Percentiles rank a stretch among this genome's conserved stretches.
These are phyloP conservation scores for Limnodromus scolopaceus DNA, from an alignment of 2,797 vertebrate species.

Conservation along the genomic window DNA sequence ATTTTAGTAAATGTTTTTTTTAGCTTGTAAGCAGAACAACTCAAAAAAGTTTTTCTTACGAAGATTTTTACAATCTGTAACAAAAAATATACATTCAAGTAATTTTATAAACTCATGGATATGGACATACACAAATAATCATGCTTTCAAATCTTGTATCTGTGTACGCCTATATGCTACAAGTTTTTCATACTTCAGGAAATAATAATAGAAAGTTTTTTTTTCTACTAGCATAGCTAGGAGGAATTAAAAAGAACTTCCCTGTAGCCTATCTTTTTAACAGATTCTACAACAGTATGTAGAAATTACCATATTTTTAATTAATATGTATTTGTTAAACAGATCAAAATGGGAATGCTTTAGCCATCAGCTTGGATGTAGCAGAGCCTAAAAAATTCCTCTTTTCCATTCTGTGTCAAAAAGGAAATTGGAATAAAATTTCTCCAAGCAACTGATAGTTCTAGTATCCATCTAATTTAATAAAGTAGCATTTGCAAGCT, in stretches of 20 bases:
- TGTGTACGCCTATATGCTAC: not conserved
- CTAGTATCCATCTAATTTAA: slow-evolving; percentile 16
- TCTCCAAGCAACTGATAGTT: slow-evolving; percentile 40
- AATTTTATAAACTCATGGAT: not conserved
- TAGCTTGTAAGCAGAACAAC: not conserved
- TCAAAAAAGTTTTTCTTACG: not conserved
- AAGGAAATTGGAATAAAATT: slow-evolving; percentile 55
- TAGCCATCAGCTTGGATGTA: slow-evolving; percentile 38
- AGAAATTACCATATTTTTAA: slow-evolving; percentile 52
- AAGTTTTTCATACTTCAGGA: not conserved
- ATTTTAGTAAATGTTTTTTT: not conserved
- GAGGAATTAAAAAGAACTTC: slow-evolving; percentile 19
- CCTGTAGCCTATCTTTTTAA: slow-evolving; percentile 25
- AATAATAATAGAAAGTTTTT: not conserved
- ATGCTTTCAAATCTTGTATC: not conserved
- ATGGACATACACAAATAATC: not conserved
- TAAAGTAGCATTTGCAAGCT: slow-evolving; percentile 12
- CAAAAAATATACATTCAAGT: not conserved
- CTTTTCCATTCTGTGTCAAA: slow-evolving; percentile 21
- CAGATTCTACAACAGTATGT: not conserved
- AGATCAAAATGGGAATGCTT: slow-evolving; percentile 64
- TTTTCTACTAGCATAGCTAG: not conserved
- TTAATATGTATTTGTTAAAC: slow-evolving; percentile 60
- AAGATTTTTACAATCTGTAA: not conserved
- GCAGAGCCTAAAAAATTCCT: slow-evolving; percentile 8